phyloP scores from a whole-genome alignment of 2,888 invertebrate species.

The Pachycephus smyrnensis region DNA sequence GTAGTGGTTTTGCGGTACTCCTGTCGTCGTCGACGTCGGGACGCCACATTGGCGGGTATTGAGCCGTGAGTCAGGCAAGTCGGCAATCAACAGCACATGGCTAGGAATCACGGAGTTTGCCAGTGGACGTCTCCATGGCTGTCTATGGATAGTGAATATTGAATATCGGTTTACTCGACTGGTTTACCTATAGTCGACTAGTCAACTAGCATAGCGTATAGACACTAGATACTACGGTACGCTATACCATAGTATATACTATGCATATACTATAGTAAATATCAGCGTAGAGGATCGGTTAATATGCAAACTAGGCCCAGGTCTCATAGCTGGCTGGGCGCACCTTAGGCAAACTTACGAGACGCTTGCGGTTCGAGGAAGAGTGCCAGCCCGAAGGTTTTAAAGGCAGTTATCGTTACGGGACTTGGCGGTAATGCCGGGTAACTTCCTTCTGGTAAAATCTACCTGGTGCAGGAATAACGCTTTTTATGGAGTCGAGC shows the following conservation, averaged over 20 bases:
- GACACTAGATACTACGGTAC: background rate
- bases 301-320: slow-evolving; percentile 49
- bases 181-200: background rate
- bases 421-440: background rate
- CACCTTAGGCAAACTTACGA: background rate
- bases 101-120: background rate
- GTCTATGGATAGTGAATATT: slow-evolving; percentile 51
- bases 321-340: background rate
- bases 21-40: background rate
- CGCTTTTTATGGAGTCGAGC: background rate
- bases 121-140: slow-evolving; percentile 51
- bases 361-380: background rate
- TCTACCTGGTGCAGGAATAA: background rate
- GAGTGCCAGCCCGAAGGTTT: background rate
- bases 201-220: background rate
- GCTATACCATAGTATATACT: background rate
- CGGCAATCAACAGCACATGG: slow-evolving; percentile 51
- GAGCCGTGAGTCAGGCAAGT: slow-evolving; percentile 17
- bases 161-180: slow-evolving; percentile 43
- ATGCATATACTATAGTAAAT: background rate
- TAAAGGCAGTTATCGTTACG: background rate
- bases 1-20: background rate
- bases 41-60: background rate
- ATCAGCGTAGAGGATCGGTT: slow-evolving; percentile 43
- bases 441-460: background rate